Conservation (phyloP, 2,797 vertebrate species). For the Eupleurogrammus muticus region DNA sequence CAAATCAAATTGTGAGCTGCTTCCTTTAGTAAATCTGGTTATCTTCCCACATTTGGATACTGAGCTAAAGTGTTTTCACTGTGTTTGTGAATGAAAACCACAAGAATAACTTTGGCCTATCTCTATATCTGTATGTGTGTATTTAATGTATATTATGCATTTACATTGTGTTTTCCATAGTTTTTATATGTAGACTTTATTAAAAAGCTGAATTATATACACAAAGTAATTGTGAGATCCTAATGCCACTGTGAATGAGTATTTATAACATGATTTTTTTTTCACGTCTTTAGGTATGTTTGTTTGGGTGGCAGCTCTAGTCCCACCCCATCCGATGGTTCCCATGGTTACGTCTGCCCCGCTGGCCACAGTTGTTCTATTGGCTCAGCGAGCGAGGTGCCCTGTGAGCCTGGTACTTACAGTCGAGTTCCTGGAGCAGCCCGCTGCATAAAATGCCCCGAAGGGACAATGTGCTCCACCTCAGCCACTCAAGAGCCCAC, state of each 20-base stretch:
- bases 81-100: conserved; percentile 1
- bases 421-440: conserved; percentile 83
- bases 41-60: not conserved
- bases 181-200: too few species aligned
- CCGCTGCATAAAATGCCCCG: conserved; percentile 86
- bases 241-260: conserved; percentile 20
- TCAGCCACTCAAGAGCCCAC: conserved; percentile 82
- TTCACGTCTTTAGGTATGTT: conserved; percentile 84
- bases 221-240: not conserved
- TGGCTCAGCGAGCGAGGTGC: conserved; percentile 83
- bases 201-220: too few species aligned
- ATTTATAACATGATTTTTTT: conserved; percentile 28
- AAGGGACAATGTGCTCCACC: conserved; percentile 84
- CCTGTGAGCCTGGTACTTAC: conserved; percentile 91
- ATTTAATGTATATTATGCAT: not conserved
- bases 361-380: conserved; percentile 87
- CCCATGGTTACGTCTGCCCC: conserved; percentile 89
- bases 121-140: too few species aligned
- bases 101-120: not conserved
- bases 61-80: not conserved
- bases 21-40: not conserved
- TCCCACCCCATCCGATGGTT: conserved; percentile 84
- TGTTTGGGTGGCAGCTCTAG: conserved; percentile 87
- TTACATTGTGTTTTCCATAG: not conserved
- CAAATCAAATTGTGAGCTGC: too few species aligned